Base-by-base conservation (phyloP, 2,797 vertebrate genomes). In the Gymnoscopelus microlampas region DNA sequence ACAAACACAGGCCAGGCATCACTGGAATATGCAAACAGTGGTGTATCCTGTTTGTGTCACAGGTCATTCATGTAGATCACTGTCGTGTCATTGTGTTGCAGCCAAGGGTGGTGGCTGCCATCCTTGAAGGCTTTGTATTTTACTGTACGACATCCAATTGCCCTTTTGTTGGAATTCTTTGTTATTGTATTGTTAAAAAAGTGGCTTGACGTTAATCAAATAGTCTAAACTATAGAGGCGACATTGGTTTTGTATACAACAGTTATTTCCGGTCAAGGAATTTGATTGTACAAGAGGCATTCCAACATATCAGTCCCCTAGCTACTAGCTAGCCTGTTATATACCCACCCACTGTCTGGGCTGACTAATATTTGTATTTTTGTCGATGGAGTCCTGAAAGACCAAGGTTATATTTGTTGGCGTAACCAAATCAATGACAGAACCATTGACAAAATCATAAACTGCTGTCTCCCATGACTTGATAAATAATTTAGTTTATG, bases 1-100 rank as follows among this genome's bases (percentile, higher is more conserved):
- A 69, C 66, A 68, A 68, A 64, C 67, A 23, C 7, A 9, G n/a
- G 10, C 3, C 66, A 50, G 6, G 60, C 68, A 63, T 84, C n/a
- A 24, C 64, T 76, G 59, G 63, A 70, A 64, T 67, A 76, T 59
- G 56, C 32, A 70, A 53, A 81, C 74, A 78, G 23, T 77, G 66
- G 70, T 74, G 82, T 84, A 85, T 92, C 89, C 89, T 90, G 88
- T 90, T 89, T 65, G 90, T 89, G 86, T 89, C 80, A 62, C 10
- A 50, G 75, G 63, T 84, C 76, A 73, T 79, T 80, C 61, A 74
- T 79, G 78, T 54, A 74, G 66, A 74, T 76, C 78, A 73, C 19
- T 78, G 48, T 55, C 26, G 1, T 74, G 79, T 24, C 76, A 76
- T 71, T 85, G 80, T 85, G 82, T 82, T 76, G 69, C 8, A 12